These are phyloP conservation scores for Oxytorus armatus DNA, from an alignment of 2,888 invertebrate genomes.

Conservation along the genomic window DNA sequence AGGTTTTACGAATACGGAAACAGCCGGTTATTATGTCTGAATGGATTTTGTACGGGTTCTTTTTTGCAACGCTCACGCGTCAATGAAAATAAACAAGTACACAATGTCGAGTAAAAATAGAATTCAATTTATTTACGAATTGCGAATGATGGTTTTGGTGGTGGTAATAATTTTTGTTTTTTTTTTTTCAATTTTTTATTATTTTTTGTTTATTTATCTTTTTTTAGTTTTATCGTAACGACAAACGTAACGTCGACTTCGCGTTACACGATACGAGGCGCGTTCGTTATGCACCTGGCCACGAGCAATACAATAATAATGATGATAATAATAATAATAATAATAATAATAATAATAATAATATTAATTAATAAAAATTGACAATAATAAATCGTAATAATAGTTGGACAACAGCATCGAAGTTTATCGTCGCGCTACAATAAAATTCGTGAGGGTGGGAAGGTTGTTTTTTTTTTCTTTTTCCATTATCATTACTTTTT, in stretches of 20 bases:
- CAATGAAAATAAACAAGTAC: slow-evolving; percentile 65
- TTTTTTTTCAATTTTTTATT: slow-evolving; percentile 42
- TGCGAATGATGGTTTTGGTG: slow-evolving; percentile 62
- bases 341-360: slow-evolving; percentile 67
- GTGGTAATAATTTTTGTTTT: slow-evolving; percentile 52
- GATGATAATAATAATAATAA: slow-evolving; percentile 73
- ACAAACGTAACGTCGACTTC: slow-evolving; percentile 58
- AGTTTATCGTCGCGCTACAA: slow-evolving; percentile 64
- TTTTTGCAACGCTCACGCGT: slow-evolving; percentile 47
- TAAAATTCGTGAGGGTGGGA: slow-evolving; percentile 47
- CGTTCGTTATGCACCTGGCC: slow-evolving; percentile 76
- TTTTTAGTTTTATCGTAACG: slow-evolving; percentile 54
- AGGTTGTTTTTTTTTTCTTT: slow-evolving; percentile 21
- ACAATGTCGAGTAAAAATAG: slow-evolving; percentile 67
- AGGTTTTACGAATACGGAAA: slow-evolving; percentile 43
- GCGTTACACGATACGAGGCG: slow-evolving; percentile 60
- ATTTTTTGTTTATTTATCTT: slow-evolving; percentile 41
- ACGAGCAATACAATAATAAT: slow-evolving; percentile 73
- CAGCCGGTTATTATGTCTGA: slow-evolving; percentile 28
- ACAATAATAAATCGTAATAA: slow-evolving; percentile 74
- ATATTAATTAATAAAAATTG: slow-evolving; percentile 73
- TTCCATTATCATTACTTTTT: neutral
- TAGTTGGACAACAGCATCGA: slow-evolving; percentile 65
- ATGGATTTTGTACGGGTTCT: slow-evolving; percentile 55
- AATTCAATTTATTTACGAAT: slow-evolving; percentile 68